These are phyloP conservation scores for Pseudomyrmex sp. DNA, from an alignment of 1,140 invertebrate species.

Conservation along the genomic window DNA sequence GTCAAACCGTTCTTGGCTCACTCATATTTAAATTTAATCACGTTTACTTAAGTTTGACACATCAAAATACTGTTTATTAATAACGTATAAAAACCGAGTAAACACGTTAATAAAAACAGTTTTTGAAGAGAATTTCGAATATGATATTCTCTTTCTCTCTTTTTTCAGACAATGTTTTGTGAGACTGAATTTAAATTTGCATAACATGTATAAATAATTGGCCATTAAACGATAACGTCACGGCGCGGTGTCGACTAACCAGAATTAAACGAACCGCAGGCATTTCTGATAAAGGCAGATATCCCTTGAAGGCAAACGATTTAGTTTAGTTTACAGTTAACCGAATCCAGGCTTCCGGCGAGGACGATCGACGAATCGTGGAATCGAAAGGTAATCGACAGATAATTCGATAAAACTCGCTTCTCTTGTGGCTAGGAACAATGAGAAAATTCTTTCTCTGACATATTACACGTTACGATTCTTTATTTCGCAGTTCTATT, in stretches of 20 bases:
- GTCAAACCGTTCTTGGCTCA: too few species aligned
- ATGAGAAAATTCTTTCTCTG: conserved; percentile 11
- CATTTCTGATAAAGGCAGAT: conserved; percentile 51
- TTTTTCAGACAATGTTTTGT: neutral
- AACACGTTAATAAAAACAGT: neutral
- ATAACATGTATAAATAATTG: conserved; percentile 14
- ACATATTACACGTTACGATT: neutral
- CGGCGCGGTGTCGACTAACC: neutral
- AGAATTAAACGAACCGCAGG: conserved; percentile 55
- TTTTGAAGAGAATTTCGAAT: neutral
- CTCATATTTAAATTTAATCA: too few species aligned
- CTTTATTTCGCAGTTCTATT: neutral
- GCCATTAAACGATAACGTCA: conserved; percentile 15
- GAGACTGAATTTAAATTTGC: neutral
- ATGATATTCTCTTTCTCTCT: neutral
- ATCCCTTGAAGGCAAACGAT: conserved; percentile 38
- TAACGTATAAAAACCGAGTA: neutral
- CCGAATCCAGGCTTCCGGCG: conserved; percentile 62
- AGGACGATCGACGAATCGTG: conserved; percentile 62
- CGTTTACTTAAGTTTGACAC: too few species aligned
- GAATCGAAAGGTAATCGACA: conserved; percentile 63
- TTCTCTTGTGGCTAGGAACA: conserved; percentile 37
- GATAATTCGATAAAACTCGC: conserved; percentile 61
- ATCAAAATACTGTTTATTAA: neutral
- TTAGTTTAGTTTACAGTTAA: conserved; percentile 66